Percentiles rank a stretch among this genome's conserved stretches.
phyloP scores from a whole-genome alignment of 2,888 invertebrate genomes.

The Acanthosepion esculentum region DNA sequence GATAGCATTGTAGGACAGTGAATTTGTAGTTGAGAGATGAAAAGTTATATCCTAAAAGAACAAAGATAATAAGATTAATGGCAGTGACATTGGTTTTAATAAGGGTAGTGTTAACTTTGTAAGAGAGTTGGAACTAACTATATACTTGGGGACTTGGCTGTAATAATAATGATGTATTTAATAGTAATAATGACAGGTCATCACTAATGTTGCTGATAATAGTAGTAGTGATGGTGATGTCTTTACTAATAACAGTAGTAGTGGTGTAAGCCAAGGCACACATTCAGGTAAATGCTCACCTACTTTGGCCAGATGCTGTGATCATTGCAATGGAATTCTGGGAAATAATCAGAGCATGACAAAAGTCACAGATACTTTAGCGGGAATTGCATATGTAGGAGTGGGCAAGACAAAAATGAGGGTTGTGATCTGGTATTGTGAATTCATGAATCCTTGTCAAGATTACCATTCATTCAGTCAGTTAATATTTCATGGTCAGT shows the following conservation, averaged over 20 bases:
- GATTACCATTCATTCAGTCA: not conserved
- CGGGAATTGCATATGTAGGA: not conserved
- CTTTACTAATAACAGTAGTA: not conserved
- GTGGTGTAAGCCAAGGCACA: not conserved
- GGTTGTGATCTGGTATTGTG: not conserved
- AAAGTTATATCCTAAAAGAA: too few relatives aligned
- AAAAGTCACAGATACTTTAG: not conserved
- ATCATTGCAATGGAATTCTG: slow-evolving; percentile 33
- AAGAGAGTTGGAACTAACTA: too few relatives aligned
- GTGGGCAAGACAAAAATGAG: not conserved
- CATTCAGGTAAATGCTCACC: not conserved
- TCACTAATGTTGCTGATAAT: too few relatives aligned
- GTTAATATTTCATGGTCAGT: slow-evolving; percentile 1
- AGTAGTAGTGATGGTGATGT: not conserved
- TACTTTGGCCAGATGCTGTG: not conserved
- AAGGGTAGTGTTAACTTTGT: too few relatives aligned
- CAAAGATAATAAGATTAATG: too few relatives aligned
- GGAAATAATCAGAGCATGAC: not conserved
- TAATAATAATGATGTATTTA: too few relatives aligned
- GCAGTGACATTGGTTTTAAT: too few relatives aligned
- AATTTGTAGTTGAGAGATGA: too few relatives aligned
- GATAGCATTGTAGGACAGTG: too few relatives aligned
- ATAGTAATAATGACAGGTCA: too few relatives aligned
- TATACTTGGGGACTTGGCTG: too few relatives aligned
- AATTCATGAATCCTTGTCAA: not conserved